Evolutionary conservation across 2,113 vertebrate genomes (phyloP).

Genomic region (Vulpes lagopus): DNA sequence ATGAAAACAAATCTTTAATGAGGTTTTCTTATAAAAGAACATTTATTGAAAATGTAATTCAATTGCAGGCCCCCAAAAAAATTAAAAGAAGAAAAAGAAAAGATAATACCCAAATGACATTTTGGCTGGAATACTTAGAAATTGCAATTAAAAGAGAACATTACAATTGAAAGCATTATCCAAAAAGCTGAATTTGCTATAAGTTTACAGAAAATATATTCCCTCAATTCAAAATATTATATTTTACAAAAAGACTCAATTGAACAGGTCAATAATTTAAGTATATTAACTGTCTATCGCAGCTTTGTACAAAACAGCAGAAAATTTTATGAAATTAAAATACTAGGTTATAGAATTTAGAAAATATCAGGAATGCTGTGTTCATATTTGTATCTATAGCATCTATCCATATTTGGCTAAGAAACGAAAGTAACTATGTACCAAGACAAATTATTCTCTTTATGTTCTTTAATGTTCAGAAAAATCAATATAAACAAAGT

Average conservation of each 20-base stretch:
- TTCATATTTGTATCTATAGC: background rate
- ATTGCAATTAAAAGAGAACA: background rate
- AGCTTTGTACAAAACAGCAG: background rate
- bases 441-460: background rate
- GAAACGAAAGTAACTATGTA: background rate
- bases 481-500: background rate
- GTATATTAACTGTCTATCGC: background rate
- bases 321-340: background rate
- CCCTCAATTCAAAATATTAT: background rate
- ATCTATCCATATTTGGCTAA: background rate
- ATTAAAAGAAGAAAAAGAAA: background rate
- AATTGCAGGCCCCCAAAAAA: background rate
- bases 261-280: background rate
- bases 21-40: background rate
- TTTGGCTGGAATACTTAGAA: background rate
- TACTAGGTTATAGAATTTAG: background rate
- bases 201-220: background rate
- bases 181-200: background rate
- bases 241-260: background rate
- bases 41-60: background rate
- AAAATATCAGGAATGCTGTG: background rate
- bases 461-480: background rate
- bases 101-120: background rate
- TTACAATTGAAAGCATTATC: background rate
- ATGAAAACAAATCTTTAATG: background rate